phyloP scores from a whole-genome alignment of 2,797 vertebrate genomes.

The Thamnophis elegans region DNA sequence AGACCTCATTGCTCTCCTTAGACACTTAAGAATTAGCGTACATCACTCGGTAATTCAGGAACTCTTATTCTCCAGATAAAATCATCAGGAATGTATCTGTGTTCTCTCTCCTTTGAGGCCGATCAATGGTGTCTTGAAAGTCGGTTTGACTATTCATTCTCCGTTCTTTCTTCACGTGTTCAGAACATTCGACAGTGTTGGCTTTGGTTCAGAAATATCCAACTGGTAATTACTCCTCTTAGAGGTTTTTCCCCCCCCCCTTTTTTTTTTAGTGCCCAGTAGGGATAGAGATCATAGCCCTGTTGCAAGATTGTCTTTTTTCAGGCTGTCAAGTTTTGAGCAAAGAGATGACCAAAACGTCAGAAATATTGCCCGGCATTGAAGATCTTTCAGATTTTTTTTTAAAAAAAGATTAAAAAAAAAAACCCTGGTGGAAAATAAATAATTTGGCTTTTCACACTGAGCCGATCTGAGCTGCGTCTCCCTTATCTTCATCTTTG shows the following conservation, averaged over 20 bases:
- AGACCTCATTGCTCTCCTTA: not conserved
- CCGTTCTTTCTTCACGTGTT: not conserved
- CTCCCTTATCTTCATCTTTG: conserved; percentile 34
- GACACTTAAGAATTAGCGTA: conserved; percentile 1
- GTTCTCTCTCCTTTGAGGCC: not conserved
- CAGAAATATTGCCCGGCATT: conserved; percentile 51
- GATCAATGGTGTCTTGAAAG: not conserved
- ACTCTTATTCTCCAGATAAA: not conserved
- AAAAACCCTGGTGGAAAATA: conserved; percentile 45
- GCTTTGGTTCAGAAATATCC: not conserved
- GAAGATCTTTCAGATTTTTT: conserved; percentile 56
- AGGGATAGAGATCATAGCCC: not conserved
- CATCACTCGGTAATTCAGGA: not conserved
- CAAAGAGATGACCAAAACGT: conserved; percentile 59
- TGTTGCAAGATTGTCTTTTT: conserved; percentile 50
- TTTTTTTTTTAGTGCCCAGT: not conserved
- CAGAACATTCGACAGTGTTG: not conserved
- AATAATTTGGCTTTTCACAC: conserved; percentile 56
- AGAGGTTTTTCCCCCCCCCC: not conserved
- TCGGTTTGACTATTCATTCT: not conserved
- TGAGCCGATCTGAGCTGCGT: conserved; percentile 40
- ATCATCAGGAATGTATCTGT: conserved; percentile 10
- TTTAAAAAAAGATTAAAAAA: not conserved
- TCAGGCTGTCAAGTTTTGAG: conserved; percentile 40
- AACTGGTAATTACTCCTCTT: not conserved